Conservation (phyloP, 2,797 vertebrate species). For the Pipistrellus pygmaeus region DNA sequence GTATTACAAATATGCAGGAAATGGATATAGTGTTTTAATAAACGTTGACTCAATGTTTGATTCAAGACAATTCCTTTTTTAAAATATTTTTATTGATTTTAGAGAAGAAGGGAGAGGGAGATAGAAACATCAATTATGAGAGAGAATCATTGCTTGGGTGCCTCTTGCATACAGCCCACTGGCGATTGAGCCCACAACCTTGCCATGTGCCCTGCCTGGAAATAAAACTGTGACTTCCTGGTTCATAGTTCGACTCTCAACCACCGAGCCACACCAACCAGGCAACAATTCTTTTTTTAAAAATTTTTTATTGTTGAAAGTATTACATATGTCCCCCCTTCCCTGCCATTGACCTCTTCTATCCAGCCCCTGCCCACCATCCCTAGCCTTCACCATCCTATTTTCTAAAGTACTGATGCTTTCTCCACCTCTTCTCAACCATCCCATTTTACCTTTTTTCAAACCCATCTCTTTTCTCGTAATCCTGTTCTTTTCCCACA, state of each 20-base stretch:
- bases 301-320: too few species aligned
- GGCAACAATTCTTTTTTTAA: too few species aligned
- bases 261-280: not conserved
- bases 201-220: not conserved
- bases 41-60: conserved; percentile 42
- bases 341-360: too few species aligned
- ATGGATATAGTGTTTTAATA: conserved; percentile 23
- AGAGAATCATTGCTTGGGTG: not conserved
- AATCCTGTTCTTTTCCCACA: not conserved
- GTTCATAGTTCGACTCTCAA: not conserved
- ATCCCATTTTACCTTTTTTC: conserved; percentile 12
- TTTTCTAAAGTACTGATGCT: not conserved
- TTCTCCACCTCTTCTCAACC: conserved; percentile 32
- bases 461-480: conserved; percentile 13
- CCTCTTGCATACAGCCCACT: not conserved
- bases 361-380: too few species aligned
- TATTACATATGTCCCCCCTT: too few species aligned
- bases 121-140: not conserved
- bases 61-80: not conserved
- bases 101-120: too few species aligned
- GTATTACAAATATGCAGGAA: not conserved
- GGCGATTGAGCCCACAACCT: not conserved
- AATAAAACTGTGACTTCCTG: not conserved
- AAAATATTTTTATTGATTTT: too few species aligned
- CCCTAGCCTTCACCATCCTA: too few species aligned